Conservation (phyloP, 1,140 invertebrate genomes). For the Anastrepha ludens region DNA sequence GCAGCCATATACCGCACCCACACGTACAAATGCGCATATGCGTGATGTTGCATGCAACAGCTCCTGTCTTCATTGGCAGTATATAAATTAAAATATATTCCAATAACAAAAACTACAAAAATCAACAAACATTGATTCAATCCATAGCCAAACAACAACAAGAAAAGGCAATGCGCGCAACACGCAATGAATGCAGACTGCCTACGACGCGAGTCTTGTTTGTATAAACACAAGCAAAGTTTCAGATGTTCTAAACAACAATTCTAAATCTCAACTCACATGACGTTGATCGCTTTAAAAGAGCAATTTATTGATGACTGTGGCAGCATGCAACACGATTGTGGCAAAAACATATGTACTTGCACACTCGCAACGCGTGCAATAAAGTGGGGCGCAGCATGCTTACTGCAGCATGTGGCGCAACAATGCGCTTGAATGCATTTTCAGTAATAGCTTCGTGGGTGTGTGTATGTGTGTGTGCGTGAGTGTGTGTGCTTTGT, state of each 20-base stretch:
- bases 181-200: too few relatives aligned
- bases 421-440: background rate
- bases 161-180: background rate
- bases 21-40: background rate
- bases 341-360: too few relatives aligned
- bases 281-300: background rate
- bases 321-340: background rate
- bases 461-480: background rate
- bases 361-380: background rate
- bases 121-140: constrained; percentile 14
- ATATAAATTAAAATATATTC: background rate
- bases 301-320: constrained; percentile 2
- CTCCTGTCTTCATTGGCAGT: background rate
- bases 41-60: constrained; percentile 18
- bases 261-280: background rate
- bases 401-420: background rate
- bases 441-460: background rate
- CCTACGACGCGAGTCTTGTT: background rate
- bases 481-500: background rate
- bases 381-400: background rate
- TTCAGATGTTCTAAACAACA: constrained; percentile 1
- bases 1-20: background rate
- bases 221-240: background rate
- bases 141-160: background rate
- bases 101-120: background rate